Evolutionary conservation across 2,888 invertebrate species (phyloP).

Genomic region (Rhamnusium bicolor): DNA sequence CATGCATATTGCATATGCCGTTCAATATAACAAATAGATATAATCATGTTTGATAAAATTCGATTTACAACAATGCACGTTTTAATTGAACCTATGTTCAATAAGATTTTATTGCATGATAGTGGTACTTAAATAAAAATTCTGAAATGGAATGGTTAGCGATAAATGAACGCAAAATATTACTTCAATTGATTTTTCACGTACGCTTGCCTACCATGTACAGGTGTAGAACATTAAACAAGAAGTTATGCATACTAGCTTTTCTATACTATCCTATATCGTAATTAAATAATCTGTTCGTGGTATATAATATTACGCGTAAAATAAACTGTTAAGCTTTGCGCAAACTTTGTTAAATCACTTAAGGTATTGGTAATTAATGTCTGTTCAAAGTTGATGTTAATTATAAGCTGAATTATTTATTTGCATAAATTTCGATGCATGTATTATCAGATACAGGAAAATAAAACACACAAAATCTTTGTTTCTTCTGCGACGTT

Average conservation of each 20-base stretch:
- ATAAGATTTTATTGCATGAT: constrained; percentile 40
- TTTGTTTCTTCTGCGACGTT: too few species aligned
- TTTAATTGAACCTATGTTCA: constrained; percentile 44
- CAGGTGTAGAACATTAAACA: constrained; percentile 17
- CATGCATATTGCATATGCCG: constrained; percentile 25
- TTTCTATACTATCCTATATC: constrained; percentile 23
- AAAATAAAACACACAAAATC: too few species aligned
- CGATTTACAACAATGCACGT: constrained; percentile 43
- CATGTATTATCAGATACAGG: too few species aligned
- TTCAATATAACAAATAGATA: constrained; percentile 21
- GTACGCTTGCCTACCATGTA: constrained; percentile 10
- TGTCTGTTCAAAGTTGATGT: too few species aligned
- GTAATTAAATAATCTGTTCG: constrained; percentile 32
- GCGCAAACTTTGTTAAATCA: too few species aligned
- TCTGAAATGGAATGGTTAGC: neutral
- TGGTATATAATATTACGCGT: too few species aligned
- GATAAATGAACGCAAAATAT: constrained; percentile 29
- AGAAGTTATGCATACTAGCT: constrained; percentile 18
- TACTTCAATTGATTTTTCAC: constrained; percentile 29
- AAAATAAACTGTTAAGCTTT: too few species aligned
- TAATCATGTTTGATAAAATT: constrained; percentile 29
- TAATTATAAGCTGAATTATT: too few species aligned
- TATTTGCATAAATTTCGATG: too few species aligned
- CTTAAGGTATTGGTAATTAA: too few species aligned
- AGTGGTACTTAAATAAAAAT: constrained; percentile 11